These are phyloP conservation scores for Polydesmus complanatus DNA, from an alignment of 2,888 invertebrate genomes.

Conservation along the genomic window DNA sequence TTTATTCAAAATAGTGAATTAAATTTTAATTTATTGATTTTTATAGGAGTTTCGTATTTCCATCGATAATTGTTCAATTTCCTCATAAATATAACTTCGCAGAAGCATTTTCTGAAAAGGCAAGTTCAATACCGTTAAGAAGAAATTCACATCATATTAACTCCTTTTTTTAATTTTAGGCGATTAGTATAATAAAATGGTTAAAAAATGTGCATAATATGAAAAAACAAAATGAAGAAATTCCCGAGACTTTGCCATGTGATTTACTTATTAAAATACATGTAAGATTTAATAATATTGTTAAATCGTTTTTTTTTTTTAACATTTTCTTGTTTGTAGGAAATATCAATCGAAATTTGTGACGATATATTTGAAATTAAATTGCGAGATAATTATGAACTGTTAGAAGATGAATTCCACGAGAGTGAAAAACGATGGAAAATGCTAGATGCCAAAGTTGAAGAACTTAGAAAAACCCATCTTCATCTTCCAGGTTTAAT, in stretches of 20 bases:
- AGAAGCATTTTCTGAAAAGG: constrained; percentile 72
- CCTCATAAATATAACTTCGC: constrained; percentile 80
- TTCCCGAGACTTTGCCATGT: constrained; percentile 59
- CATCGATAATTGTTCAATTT: constrained; percentile 39
- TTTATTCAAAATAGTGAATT: neutral
- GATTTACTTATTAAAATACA: constrained; percentile 75
- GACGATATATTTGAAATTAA: constrained; percentile 98
- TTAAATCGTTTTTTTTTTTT: constrained; percentile 9
- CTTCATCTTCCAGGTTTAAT: constrained; percentile 56
- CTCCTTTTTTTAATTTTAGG: constrained; percentile 26
- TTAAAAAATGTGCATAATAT: constrained; percentile 63
- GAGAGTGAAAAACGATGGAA: constrained; percentile 80
- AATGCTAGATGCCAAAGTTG: constrained; percentile 73
- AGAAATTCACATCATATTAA: neutral
- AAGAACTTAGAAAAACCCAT: constrained; percentile 66
- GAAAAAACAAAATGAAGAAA: constrained; percentile 49
- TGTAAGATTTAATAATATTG: constrained; percentile 33
- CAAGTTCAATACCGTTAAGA: constrained; percentile 27
- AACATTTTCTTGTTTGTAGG: constrained; percentile 38
- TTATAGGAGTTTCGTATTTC: constrained; percentile 39
- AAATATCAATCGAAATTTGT: constrained; percentile 77
- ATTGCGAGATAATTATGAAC: constrained; percentile 84
- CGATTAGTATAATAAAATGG: constrained; percentile 85
- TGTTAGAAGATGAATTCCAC: constrained; percentile 86
- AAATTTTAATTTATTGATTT: no score